phyloP scores from a whole-genome alignment of 2,797 vertebrate genomes.

The Microctenopoma stevenorrisi region DNA sequence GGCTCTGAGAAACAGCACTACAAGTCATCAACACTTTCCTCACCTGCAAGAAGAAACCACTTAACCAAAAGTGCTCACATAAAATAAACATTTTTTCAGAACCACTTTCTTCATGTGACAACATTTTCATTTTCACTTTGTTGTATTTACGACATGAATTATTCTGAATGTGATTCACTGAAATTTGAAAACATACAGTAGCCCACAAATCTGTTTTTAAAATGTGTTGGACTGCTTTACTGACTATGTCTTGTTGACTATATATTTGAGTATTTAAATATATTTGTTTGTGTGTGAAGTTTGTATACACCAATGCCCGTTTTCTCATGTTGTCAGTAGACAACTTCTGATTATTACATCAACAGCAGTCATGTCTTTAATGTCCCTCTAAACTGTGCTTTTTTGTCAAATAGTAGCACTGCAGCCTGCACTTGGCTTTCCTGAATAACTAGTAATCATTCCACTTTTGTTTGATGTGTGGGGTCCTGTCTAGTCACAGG shows the following conservation, averaged over 20 bases:
- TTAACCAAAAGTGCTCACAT: slow-evolving; percentile 18
- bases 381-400: slow-evolving; percentile 53
- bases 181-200: slow-evolving; percentile 25
- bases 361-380: slow-evolving; percentile 68
- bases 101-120: slow-evolving; percentile 39
- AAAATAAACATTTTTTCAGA: slow-evolving; percentile 61
- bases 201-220: background rate
- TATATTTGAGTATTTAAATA: background rate
- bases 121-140: slow-evolving; percentile 35
- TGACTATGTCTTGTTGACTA: background rate
- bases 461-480: slow-evolving; percentile 72
- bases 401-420: slow-evolving; percentile 73
- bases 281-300: background rate
- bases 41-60: slow-evolving; percentile 33
- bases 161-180: slow-evolving; percentile 13
- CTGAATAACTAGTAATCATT: slow-evolving; percentile 81
- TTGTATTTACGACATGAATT: slow-evolving; percentile 30
- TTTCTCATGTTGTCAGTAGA: slow-evolving; percentile 47
- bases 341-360: slow-evolving; percentile 76
- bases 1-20: slow-evolving; percentile 85
- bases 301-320: slow-evolving; percentile 27
- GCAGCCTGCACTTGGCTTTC: slow-evolving; percentile 66
- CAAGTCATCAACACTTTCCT: slow-evolving; percentile 70
- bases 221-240: slow-evolving; percentile 1
- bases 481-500: slow-evolving; percentile 69